These are phyloP conservation scores for Apis laboriosa DNA, from an alignment of 1,140 invertebrate genomes.

Conservation along the genomic window DNA sequence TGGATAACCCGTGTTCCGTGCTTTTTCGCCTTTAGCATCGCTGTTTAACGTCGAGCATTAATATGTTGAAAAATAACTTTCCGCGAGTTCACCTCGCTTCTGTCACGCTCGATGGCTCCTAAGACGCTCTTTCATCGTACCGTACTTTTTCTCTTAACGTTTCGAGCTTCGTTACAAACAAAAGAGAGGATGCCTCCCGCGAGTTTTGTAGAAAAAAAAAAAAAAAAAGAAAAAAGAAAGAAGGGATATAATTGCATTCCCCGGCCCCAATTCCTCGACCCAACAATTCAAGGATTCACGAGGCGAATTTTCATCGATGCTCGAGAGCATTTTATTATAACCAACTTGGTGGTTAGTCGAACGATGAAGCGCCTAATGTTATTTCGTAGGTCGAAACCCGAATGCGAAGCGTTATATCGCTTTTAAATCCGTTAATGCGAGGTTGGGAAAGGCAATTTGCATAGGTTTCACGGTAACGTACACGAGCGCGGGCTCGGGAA, in stretches of 20 bases:
- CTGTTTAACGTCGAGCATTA: slow-evolving; percentile 6
- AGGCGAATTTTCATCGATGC: not conserved
- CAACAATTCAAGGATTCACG: not conserved
- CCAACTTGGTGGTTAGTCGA: slow-evolving; percentile 17
- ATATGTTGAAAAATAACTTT: slow-evolving; percentile 18
- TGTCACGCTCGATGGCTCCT: not conserved
- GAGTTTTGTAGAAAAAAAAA: too few species aligned
- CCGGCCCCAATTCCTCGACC: not conserved
- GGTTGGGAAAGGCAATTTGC: slow-evolving; percentile 73
- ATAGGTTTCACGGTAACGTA: slow-evolving; percentile 70
- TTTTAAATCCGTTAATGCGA: slow-evolving; percentile 79
- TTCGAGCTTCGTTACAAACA: not conserved
- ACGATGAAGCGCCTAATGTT: slow-evolving; percentile 37
- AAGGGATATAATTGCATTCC: too few species aligned
- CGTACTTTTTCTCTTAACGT: not conserved
- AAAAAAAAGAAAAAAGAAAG: too few species aligned
- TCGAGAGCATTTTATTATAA: slow-evolving; percentile 8
- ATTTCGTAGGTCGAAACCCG: slow-evolving; percentile 52
- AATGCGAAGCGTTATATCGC: slow-evolving; percentile 73
- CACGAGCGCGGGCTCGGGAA: slow-evolving; percentile 17
- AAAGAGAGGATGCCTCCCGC: not conserved
- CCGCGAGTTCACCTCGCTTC: not conserved
- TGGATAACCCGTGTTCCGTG: slow-evolving; percentile 7
- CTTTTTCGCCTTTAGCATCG: not conserved
- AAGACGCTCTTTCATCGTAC: not conserved